Evolutionary conservation across 2,888 invertebrate genomes (phyloP), one percentile per base, ranked within the genome.

Genomic region (Encarsia formosa): DNA sequence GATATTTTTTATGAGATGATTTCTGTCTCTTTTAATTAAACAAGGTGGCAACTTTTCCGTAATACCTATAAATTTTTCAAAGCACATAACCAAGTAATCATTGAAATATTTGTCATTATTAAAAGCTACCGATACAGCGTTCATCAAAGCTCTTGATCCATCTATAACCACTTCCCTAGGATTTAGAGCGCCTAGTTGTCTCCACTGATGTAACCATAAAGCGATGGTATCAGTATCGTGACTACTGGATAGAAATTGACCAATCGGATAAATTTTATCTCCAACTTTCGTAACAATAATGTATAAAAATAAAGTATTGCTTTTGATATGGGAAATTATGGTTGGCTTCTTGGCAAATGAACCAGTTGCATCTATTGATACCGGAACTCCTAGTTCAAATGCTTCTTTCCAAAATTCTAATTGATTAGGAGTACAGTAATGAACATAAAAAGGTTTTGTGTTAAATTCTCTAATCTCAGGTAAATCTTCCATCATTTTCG

Each of bases 1-100:
- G 1, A 39, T 23, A 26, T 38, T 19, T 19, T 40, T 44, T 9
- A 54, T 49, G 2, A 54, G 18, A 29, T 54, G 54, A 5, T 34
- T 38, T 45, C 45, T 44, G 23, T 49, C 49, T 11, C 49, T 32
- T 16, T 41, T 49, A 13, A 54, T 29, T 16, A 49, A 16, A 34
- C 45, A 41, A 13, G 13, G 18, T 1, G 41, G 44, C 18, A 40
- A 19, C 13, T 5, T 4, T 5, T 8, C 18, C 24, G 24, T 29
- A 11, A 22, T 18, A 3, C 19, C 19, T 2, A 3, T 26, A 16
- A 41, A 13, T 11, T 22, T n/a, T n/a, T 15, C 15, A 41, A n/a
- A n/a, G n/a, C n/a, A n/a, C n/a, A n/a, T n/a, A n/a, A n/a, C n/a
- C n/a, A n/a, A n/a, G n/a, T n/a, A n/a, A n/a, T n/a, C n/a, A n/a